These are phyloP conservation scores for Euclidia mi DNA, from an alignment of 2,888 invertebrate genomes.

Conservation along the genomic window DNA sequence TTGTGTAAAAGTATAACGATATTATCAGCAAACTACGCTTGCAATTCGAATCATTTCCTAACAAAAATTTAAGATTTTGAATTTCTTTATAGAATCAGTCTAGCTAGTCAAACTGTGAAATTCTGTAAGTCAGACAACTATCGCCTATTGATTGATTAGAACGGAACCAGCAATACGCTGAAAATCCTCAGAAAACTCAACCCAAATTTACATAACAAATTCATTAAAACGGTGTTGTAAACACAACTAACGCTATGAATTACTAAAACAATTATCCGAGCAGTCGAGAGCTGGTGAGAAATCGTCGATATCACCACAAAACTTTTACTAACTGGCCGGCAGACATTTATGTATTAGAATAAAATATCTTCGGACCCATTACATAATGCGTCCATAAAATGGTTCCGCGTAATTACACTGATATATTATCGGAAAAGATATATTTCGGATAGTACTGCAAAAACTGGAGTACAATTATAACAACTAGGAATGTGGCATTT, in stretches of 20 bases:
- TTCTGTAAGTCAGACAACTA: no score
- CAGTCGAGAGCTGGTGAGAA: conserved; percentile 17
- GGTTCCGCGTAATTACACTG: conserved; percentile 79
- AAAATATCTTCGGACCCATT: conserved; percentile 77
- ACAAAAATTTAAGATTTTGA: no score
- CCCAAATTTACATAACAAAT: no score
- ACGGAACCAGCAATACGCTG: no score
- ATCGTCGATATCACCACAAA: conserved; percentile 25
- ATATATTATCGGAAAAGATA: conserved; percentile 67
- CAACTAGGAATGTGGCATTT: not conserved
- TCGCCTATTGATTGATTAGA: no score
- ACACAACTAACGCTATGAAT: not conserved
- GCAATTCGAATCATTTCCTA: no score
- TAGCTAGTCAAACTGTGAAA: no score
- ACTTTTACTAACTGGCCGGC: conserved; percentile 42
- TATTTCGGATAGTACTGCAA: conserved; percentile 56
- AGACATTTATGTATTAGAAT: conserved; percentile 65
- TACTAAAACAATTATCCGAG: conserved; percentile 7
- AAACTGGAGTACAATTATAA: conserved; percentile 24
- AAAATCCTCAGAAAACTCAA: no score
- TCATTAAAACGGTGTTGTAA: no score
- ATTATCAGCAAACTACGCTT: no score
- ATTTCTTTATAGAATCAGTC: no score
- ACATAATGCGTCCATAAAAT: conserved; percentile 80
- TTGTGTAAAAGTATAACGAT: no score